These are phyloP conservation scores for Sesamia inferens DNA, from an alignment of 2,888 invertebrate species.

Conservation along the genomic window DNA sequence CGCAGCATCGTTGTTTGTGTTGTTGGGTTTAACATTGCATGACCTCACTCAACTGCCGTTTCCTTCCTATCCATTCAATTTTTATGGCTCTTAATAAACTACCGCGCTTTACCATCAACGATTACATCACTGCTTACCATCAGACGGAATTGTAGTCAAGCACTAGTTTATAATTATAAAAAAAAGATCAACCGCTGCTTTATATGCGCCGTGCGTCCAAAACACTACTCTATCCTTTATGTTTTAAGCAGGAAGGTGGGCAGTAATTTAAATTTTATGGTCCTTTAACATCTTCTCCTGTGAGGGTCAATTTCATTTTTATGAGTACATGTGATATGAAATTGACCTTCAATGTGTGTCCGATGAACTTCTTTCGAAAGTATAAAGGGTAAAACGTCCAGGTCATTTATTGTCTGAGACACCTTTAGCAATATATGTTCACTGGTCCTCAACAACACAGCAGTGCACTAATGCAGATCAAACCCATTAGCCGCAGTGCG, in stretches of 20 bases:
- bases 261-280: constrained; percentile 52
- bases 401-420: too few species aligned
- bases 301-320: constrained; percentile 43
- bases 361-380: constrained; percentile 24
- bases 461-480: neutral
- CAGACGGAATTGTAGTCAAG: too few species aligned
- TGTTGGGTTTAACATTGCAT: too few species aligned
- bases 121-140: too few species aligned
- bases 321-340: constrained; percentile 7
- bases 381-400: neutral
- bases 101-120: too few species aligned
- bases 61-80: too few species aligned
- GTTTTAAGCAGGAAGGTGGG: constrained; percentile 58
- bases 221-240: constrained; percentile 34
- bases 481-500: too few species aligned
- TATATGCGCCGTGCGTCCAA: neutral
- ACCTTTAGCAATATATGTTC: neutral
- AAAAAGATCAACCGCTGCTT: neutral
- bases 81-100: too few species aligned
- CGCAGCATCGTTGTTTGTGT: too few species aligned
- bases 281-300: constrained; percentile 33
- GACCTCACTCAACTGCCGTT: too few species aligned
- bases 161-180: neutral
- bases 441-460: neutral
- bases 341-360: constrained; percentile 41